phyloP scores from a whole-genome alignment of 2,113 vertebrate species.

The Megaptera novaeangliae region DNA sequence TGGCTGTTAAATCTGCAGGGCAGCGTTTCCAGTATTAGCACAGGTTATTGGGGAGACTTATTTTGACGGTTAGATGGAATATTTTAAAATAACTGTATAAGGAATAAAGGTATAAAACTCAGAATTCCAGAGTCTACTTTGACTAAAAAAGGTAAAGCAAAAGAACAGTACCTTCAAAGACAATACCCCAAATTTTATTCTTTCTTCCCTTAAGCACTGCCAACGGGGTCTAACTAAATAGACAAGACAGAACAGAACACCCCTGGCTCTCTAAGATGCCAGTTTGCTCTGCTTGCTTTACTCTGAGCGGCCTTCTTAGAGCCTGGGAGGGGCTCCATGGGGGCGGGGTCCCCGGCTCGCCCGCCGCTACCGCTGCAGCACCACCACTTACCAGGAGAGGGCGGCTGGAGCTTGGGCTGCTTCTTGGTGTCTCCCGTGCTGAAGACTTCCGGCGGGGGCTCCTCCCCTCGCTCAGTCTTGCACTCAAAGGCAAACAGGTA shows the following conservation, averaged over 20 bases:
- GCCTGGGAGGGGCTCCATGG: background rate
- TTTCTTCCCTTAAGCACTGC: background rate
- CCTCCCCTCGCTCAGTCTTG: conserved; percentile 95
- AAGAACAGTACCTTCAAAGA: background rate
- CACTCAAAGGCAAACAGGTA: conserved; percentile 98
- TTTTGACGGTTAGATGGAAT: background rate
- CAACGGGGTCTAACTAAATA: fast-evolving
- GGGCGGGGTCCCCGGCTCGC: no score
- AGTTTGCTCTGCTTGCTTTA: background rate
- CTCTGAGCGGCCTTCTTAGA: background rate
- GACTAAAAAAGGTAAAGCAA: background rate
- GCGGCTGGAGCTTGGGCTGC: conserved; percentile 96
- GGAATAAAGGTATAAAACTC: background rate
- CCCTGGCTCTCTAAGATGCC: background rate
- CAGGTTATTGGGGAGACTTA: background rate
- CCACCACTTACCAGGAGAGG: conserved; percentile 91
- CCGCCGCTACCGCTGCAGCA: conserved; percentile 11
- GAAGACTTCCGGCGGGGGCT: conserved; percentile 93
- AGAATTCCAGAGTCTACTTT: background rate
- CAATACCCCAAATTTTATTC: fast-evolving
- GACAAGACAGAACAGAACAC: no score
- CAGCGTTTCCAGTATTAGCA: background rate
- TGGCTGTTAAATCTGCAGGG: background rate
- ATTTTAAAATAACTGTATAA: background rate
- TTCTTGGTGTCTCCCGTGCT: conserved; percentile 90